Conservation (phyloP, 2,797 vertebrate species). For the Pelochelys cantorii region DNA sequence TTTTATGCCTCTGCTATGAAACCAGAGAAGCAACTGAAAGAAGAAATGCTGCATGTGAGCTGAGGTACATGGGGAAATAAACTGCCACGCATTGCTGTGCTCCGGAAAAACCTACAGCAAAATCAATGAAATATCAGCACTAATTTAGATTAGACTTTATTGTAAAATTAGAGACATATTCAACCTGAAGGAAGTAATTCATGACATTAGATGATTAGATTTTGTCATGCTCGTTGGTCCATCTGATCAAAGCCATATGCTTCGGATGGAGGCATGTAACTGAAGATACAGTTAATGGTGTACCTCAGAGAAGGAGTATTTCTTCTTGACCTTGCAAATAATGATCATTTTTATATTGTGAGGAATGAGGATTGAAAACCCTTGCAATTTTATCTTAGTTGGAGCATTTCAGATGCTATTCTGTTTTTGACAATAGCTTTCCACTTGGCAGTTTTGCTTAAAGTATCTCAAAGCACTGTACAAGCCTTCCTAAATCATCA, state of each 20-base stretch:
- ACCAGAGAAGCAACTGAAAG: conserved; percentile 46
- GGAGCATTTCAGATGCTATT: background rate
- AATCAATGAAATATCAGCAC: conserved; percentile 50
- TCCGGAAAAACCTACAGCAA: conserved; percentile 47
- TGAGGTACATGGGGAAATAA: conserved; percentile 43
- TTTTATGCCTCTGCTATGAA: background rate
- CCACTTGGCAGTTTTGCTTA: conserved; percentile 43
- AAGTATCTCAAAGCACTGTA: conserved; percentile 39
- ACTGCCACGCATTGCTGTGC: conserved; percentile 44
- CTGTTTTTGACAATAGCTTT: background rate
- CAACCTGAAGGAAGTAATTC: conserved; percentile 69
- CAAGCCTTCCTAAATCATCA: conserved; percentile 7
- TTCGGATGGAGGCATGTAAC: conserved; percentile 61
- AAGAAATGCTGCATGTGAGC: conserved; percentile 31
- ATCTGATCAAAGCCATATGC: conserved; percentile 68
- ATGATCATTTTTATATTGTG: conserved; percentile 17
- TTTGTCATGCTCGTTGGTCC: conserved; percentile 43
- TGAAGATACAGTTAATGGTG: conserved; percentile 61
- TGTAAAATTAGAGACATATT: conserved; percentile 45
- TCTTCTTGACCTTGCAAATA: conserved; percentile 23
- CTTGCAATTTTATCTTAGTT: background rate
- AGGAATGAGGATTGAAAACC: background rate
- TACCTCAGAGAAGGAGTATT: conserved; percentile 35
- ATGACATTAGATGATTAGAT: conserved; percentile 45
- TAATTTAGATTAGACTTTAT: conserved; percentile 53